A percentile compares a stretch with the other conserved stretches of the same genome.
Conservation (phyloP, 1,140 invertebrate species). For the Drosophila nannoptera region DNA sequence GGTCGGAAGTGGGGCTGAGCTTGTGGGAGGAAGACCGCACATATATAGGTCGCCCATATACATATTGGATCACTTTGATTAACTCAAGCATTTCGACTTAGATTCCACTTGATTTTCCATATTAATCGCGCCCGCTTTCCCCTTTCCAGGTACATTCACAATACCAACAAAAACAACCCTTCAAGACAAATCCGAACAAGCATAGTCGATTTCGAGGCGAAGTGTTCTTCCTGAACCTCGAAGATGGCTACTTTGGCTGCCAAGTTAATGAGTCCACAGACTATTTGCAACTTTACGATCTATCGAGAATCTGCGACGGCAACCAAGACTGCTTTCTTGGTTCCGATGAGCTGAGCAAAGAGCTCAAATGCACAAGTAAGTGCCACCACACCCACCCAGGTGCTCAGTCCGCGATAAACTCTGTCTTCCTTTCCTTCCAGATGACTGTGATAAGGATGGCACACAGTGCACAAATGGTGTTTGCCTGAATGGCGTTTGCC, state of each 20-base stretch:
- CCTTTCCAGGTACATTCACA: conserved; percentile 85
- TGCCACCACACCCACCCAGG: not conserved
- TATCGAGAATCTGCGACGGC: conserved; percentile 96
- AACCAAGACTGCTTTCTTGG: conserved; percentile 92
- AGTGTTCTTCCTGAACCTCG: conserved; percentile 97
- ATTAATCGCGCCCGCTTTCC: conserved; percentile 11
- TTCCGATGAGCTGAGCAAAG: conserved; percentile 92
- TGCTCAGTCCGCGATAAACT: conserved; percentile 8
- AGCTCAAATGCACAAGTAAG: conserved; percentile 96
- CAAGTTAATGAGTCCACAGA: conserved; percentile 97
- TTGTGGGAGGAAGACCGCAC: not conserved
- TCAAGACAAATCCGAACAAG: conserved; percentile 73
- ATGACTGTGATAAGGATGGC: conserved; percentile 93
- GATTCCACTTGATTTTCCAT: not conserved
- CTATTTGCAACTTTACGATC: conserved; percentile 95
- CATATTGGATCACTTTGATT: no score
- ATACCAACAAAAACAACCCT: conserved; percentile 78
- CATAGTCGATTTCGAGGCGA: conserved; percentile 88
- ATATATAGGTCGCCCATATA: no score
- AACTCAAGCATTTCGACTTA: not conserved
- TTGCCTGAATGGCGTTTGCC: conserved; percentile 94
- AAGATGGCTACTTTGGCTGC: conserved; percentile 98
- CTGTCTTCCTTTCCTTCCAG: conserved; percentile 80
- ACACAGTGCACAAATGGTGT: conserved; percentile 93
- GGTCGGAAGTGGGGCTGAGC: conserved; percentile 23